Evolutionary conservation across 2,888 invertebrate genomes (phyloP).

Genomic region (Heteromyza rotundicornis): DNA sequence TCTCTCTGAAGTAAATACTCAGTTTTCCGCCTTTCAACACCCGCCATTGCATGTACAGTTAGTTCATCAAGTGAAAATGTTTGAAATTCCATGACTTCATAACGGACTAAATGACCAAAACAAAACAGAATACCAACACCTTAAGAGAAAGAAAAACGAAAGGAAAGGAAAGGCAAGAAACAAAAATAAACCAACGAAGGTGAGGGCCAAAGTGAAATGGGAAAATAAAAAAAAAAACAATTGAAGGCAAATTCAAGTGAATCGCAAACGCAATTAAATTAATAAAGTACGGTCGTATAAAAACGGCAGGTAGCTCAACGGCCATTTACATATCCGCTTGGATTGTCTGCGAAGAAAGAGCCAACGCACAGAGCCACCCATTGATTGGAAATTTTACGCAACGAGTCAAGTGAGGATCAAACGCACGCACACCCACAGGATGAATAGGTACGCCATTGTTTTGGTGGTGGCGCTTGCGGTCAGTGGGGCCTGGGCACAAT

Average conservation of each 20-base stretch:
- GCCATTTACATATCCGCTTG: constrained; percentile 59
- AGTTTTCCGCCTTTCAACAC: too few species aligned
- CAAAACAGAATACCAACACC: constrained; percentile 38
- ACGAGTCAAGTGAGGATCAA: constrained; percentile 12
- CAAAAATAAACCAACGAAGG: constrained; percentile 37
- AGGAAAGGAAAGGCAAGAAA: too few species aligned
- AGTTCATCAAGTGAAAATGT: constrained; percentile 46
- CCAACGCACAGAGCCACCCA: constrained; percentile 35
- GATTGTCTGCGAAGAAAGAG: constrained; percentile 52
- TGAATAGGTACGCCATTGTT: constrained; percentile 47
- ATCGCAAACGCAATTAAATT: constrained; percentile 47
- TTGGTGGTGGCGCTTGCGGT: constrained; percentile 43
- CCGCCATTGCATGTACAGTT: too few species aligned
- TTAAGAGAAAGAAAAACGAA: too few species aligned
- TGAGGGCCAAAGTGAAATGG: constrained; percentile 31
- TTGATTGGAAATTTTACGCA: too few species aligned
- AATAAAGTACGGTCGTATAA: constrained; percentile 59
- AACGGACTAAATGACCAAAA: constrained; percentile 20
- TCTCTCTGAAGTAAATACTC: too few species aligned
- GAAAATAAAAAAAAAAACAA: constrained; percentile 23
- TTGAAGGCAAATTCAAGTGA: constrained; percentile 11
- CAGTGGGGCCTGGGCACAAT: constrained; percentile 62
- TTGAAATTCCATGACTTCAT: constrained; percentile 39
- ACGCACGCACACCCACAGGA: constrained; percentile 36
- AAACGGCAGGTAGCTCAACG: constrained; percentile 53